These are phyloP conservation scores for Leptopilina myrica DNA, from an alignment of 2,888 invertebrate genomes.

Conservation along the genomic window DNA sequence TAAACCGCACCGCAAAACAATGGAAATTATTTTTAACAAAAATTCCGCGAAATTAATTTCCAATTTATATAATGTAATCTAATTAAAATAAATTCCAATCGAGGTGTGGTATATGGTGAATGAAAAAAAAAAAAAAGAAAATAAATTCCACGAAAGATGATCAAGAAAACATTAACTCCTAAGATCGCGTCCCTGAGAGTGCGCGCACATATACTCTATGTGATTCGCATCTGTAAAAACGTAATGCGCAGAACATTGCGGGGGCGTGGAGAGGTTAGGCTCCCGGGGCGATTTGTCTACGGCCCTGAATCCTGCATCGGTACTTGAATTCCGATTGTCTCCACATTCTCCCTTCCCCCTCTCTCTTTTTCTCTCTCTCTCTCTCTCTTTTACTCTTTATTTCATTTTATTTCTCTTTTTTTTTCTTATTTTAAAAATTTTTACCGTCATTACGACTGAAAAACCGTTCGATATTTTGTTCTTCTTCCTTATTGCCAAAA, in stretches of 20 bases:
- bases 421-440: not conserved
- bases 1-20: too few species aligned
- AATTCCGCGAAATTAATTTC: not conserved
- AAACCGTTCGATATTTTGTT: not conserved
- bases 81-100: slow-evolving; percentile 5
- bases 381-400: not conserved
- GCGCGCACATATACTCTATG: not conserved
- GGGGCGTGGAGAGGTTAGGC: slow-evolving; percentile 30
- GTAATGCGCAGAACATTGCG: slow-evolving; percentile 35
- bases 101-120: not conserved
- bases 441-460: slow-evolving; percentile 23
- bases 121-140: not conserved
- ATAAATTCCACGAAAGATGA: slow-evolving; percentile 35
- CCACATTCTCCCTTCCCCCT: not conserved
- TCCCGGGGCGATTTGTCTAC: slow-evolving; percentile 39
- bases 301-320: slow-evolving; percentile 37
- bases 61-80: not conserved
- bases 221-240: slow-evolving; percentile 37
- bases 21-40: not conserved
- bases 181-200: slow-evolving; percentile 19
- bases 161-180: slow-evolving; percentile 13
- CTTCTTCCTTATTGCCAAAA: slow-evolving; percentile 38
- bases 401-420: not conserved
- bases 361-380: not conserved
- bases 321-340: slow-evolving; percentile 40